Evolutionary conservation across 2,113 vertebrate species (phyloP).

Genomic region (Semnornis frantzii): DNA sequence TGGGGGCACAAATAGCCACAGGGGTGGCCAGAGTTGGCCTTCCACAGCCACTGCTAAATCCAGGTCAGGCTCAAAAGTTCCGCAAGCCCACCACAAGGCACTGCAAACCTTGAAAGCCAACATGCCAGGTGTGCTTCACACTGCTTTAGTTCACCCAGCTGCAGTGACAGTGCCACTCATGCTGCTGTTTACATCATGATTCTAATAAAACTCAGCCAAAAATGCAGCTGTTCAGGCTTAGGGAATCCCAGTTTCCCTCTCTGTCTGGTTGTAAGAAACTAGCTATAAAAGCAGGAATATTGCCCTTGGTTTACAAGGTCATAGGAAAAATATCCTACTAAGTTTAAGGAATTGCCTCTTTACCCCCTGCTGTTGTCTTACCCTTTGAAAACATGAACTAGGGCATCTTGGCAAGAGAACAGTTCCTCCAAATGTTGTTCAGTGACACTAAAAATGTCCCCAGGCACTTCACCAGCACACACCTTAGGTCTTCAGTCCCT

Average conservation of each 20-base stretch:
- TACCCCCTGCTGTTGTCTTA: rapidly evolving
- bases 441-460: rapidly evolving
- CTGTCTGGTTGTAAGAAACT: rapidly evolving
- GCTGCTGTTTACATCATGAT: neutral
- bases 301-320: neutral
- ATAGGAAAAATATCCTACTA: neutral
- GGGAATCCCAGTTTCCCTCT: neutral
- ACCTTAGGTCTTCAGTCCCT: neutral
- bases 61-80: neutral
- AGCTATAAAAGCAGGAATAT: neutral
- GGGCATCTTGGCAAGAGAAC: neutral
- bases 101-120: neutral
- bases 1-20: neutral
- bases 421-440: neutral
- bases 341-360: neutral
- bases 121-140: neutral
- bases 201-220: neutral
- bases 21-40: neutral
- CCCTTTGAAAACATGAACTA: neutral
- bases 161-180: rapidly evolving
- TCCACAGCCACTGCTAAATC: neutral
- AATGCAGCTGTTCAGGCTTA: neutral
- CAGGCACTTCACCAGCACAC: neutral
- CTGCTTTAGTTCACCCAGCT: neutral
- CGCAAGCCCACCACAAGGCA: neutral